These are phyloP conservation scores for Stenichneumon culpator DNA, from an alignment of 2,888 invertebrate species.

Conservation along the genomic window DNA sequence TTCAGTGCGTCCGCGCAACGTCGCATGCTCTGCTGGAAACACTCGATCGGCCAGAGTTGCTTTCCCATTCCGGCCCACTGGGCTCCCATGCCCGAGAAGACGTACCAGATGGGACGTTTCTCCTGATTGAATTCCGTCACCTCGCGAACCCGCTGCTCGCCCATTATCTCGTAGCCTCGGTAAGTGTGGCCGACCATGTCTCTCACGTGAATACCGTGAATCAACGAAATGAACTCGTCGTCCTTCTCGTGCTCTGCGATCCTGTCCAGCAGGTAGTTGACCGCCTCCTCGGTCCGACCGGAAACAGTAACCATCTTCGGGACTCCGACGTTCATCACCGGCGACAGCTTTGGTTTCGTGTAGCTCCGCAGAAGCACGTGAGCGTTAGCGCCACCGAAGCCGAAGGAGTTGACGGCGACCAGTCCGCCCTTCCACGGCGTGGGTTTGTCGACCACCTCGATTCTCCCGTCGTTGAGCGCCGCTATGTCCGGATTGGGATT, in stretches of 20 bases:
- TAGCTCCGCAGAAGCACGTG: constrained; percentile 94
- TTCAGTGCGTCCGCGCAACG: constrained; percentile 92
- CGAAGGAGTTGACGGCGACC: constrained; percentile 98
- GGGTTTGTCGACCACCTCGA: constrained; percentile 95
- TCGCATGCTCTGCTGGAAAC: constrained; percentile 92
- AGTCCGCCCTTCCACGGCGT: constrained; percentile 96
- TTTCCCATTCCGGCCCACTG: constrained; percentile 99
- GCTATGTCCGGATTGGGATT: constrained; percentile 96
- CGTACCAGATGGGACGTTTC: constrained; percentile 95
- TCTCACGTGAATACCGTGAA: constrained; percentile 91
- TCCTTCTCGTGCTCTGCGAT: constrained; percentile 87
- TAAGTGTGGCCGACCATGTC: constrained; percentile 92
- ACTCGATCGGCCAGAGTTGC: constrained; percentile 93
- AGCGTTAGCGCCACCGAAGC: constrained; percentile 99
- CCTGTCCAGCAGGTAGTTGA: constrained; percentile 88
- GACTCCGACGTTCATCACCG: constrained; percentile 86
- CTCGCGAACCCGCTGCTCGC: constrained; percentile 86
- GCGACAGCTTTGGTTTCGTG: constrained; percentile 89
- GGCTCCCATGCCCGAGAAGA: constrained; percentile 99
- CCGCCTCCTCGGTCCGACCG: constrained; percentile 94
- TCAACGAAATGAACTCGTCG: constrained; percentile 92
- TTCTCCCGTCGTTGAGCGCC: constrained; percentile 94
- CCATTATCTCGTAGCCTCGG: constrained; percentile 93
- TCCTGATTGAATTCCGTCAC: constrained; percentile 86
- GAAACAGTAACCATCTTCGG: constrained; percentile 92